phyloP scores from a whole-genome alignment of 2,888 invertebrate genomes.

The Lepidocyrtinus sp. region DNA sequence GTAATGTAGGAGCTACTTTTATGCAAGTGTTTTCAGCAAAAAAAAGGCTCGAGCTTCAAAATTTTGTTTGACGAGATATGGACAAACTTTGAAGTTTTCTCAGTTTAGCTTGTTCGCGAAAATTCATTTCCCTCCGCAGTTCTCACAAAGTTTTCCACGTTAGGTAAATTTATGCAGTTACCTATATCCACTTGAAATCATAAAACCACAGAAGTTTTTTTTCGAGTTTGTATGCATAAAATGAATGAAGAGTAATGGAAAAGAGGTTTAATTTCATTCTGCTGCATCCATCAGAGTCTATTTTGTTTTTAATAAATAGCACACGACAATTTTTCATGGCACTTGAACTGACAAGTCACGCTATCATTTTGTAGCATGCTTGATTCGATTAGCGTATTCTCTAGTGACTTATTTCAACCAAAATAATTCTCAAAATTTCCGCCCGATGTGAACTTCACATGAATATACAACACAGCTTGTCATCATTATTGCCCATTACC shows the following conservation, averaged over 20 bases:
- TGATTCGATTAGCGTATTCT: constrained; percentile 5
- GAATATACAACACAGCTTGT: no score
- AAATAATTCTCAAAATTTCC: not conserved
- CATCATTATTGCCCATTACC: not conserved
- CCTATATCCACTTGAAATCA: not conserved
- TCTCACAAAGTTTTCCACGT: no score
- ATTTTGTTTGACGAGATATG: no score
- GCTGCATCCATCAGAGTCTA: not conserved
- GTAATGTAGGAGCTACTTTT: no score
- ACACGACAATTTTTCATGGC: constrained; percentile 7
- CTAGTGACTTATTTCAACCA: constrained; percentile 13
- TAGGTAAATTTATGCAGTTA: no score
- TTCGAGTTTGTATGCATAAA: not conserved
- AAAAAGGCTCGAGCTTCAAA: no score
- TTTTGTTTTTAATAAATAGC: constrained; percentile 10
- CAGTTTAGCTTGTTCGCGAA: no score
- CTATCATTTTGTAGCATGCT: not conserved
- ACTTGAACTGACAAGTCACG: constrained; percentile 10
- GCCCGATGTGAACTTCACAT: not conserved
- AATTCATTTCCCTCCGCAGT: no score
- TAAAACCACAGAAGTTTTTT: not conserved
- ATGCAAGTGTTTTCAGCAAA: no score
- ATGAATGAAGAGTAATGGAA: not conserved
- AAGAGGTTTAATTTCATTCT: not conserved
- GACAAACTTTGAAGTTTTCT: no score